Evolutionary conservation across 2,888 invertebrate genomes (phyloP), one percentile per base, ranked within the genome.

Genomic region (Scaptomyza parva): DNA sequence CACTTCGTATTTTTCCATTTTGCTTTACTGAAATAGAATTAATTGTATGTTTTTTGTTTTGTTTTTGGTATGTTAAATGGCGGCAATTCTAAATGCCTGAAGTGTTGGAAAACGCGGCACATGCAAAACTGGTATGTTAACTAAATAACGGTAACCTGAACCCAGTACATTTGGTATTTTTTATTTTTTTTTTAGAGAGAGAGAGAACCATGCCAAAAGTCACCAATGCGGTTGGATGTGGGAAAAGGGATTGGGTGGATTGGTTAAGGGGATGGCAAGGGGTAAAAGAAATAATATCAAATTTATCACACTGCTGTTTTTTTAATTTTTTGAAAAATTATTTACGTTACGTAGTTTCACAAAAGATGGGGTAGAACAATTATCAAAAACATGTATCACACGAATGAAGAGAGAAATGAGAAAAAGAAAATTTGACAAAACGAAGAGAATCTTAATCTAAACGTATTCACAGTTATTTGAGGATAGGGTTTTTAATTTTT

Each of bases 31-130:
- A 63, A 81, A 70, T 62, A 48, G 61, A 57, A 76, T 72, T 64
- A 76, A 44, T 50, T 76, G 47, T 74, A 67, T n/a, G 2, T 35
- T 77, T 73, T 75, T n/a, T n/a, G n/a, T n/a, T n/a, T n/a, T 77
- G 2, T 77, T 76, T 82, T 78, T 77, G 85, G 85, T 85, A 85
- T 87, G 62, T 80, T 75, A 75, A 82, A 87, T 85, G 87, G 87
- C 87, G 85, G 82, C 82, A 85, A 73, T 61, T 45, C 45, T 52
- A 70, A 74, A 69, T 85, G 82, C 82, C 77, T 57, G 20, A 50
- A 66, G 59, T 60, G 55, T 70, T 73, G 64, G 54, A 67, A 65
- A 62, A 63, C 40, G 66, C 86, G 62, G 63, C 81, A 84, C 78
- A 84, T 77, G 85, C 85, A 75, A 41, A 41, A 22, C 18, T 11